Evolutionary conservation across 2,113 vertebrate species (phyloP), one percentile per base, ranked within the genome.

Genomic region (Anarhynchus alexandrinus): DNA sequence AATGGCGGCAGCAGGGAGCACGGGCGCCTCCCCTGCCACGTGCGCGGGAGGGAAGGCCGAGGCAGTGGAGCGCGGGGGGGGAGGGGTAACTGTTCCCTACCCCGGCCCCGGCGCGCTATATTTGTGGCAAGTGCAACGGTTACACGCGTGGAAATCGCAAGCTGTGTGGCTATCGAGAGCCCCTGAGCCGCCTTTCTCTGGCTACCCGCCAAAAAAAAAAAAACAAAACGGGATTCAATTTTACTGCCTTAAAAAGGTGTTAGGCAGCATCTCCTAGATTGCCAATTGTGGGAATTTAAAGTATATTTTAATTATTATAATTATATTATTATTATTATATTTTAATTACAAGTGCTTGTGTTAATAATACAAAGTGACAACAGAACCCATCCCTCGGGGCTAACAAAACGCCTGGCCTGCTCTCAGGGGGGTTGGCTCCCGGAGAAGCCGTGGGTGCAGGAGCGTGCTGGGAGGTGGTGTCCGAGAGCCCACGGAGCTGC

Each of bases 71-170:
- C 15, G 36, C 23, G 6, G 38, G 9, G 10, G 51, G 10, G 12
- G 20, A 7, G 2, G 6, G 5, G 19, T 6, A 6, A 8, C 4
- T 18, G 5, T 36, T 36, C 22, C 15, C 9, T 25, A 5, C 1
- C 22, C 13, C 22, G 10, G 5, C 26, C 34, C 15, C 9, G 6
- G 43, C 43, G 12, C 18, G 42, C 26, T 25, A 4, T 15, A 4
- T 5, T 27, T 43, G 22, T 3, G 40, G 6, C 16, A 11, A 11
- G 22, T 13, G 7, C 13, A 6, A 3, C 6, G 6, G 6, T 18
- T 8, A 5, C 6, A 6, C 20, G 34, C 4, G 12, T 4, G 12
- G 15, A 4, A 5, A 6, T 29, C 5, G 2, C 4, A 8, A 4
- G 34, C 10, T 38, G 11, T 3, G 1, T 3, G 38, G 10, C 2